Conservation (phyloP, 2,113 vertebrate species). For the Crotalus tigris region DNA sequence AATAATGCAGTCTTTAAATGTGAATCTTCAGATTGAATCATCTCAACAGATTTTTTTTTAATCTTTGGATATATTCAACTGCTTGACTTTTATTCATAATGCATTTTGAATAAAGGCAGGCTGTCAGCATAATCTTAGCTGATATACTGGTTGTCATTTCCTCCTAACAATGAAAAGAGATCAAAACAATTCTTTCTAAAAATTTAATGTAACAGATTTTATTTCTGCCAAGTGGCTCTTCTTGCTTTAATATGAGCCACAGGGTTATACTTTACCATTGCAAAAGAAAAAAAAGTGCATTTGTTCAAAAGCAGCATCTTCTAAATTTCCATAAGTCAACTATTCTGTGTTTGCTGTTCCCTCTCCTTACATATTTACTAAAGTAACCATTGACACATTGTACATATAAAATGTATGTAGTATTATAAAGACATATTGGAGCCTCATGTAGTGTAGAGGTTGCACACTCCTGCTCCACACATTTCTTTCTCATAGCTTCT, state of each 20-base stretch:
- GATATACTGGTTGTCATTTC: neutral
- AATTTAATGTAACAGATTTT: neutral
- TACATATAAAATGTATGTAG: neutral
- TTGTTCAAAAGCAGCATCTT: slow-evolving; percentile 2
- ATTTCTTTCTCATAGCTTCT: neutral
- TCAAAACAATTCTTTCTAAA: neutral
- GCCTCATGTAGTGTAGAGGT: neutral
- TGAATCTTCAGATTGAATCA: neutral
- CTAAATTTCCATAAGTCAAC: slow-evolving; percentile 11
- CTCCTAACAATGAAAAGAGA: slow-evolving; percentile 6
- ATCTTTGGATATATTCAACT: neutral
- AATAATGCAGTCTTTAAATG: neutral
- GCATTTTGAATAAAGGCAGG: neutral
- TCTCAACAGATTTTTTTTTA: neutral
- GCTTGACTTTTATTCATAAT: neutral
- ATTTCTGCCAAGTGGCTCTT: neutral
- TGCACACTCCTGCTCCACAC: neutral
- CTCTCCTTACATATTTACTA: neutral
- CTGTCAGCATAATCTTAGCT: neutral
- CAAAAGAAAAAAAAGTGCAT: neutral
- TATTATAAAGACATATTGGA: neutral
- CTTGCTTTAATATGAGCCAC: neutral
- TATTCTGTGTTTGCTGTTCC: neutral
- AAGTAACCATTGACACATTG: neutral
- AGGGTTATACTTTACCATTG: neutral